These are phyloP conservation scores for Reticulitermes speratus DNA, from an alignment of 1,140 invertebrate species.

Conservation along the genomic window DNA sequence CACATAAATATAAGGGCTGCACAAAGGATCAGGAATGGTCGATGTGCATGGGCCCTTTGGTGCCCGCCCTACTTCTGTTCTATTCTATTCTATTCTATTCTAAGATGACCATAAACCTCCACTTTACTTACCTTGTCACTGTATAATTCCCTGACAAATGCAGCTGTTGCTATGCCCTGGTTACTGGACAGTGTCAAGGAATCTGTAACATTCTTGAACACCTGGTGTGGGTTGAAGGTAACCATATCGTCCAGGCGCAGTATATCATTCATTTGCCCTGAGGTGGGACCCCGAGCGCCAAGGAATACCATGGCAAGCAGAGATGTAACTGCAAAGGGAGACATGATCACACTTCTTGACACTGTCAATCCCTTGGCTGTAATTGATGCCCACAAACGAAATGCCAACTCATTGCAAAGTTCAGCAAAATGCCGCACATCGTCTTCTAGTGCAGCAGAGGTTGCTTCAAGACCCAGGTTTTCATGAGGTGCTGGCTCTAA, in stretches of 20 bases:
- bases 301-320: constrained; percentile 85
- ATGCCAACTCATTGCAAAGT: constrained; percentile 80
- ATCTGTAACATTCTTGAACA: constrained; percentile 80
- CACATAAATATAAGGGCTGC: too few relatives aligned
- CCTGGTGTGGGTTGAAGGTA: constrained; percentile 82
- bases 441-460: constrained; percentile 63
- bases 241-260: constrained; percentile 82
- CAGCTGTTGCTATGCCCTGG: constrained; percentile 69
- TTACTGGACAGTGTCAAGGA: constrained; percentile 60
- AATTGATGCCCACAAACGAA: constrained; percentile 73
- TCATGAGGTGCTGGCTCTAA: constrained; percentile 58
- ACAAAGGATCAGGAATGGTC: too few relatives aligned
- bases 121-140: constrained; percentile 59
- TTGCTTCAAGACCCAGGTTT: constrained; percentile 69
- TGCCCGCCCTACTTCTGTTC: too few relatives aligned
- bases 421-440: constrained; percentile 69
- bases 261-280: constrained; percentile 85
- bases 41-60: too few relatives aligned
- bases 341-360: constrained; percentile 75
- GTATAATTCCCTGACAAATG: constrained; percentile 74
- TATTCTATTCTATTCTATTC: too few relatives aligned
- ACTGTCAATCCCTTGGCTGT: constrained; percentile 66
- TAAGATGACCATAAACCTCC: too few relatives aligned
- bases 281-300: constrained; percentile 81
- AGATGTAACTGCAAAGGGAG: constrained; percentile 80